Percentiles rank a stretch among this genome's conserved stretches.
Conservation (phyloP, 2,113 vertebrate species). For the Poeciliopsis prolifica region DNA sequence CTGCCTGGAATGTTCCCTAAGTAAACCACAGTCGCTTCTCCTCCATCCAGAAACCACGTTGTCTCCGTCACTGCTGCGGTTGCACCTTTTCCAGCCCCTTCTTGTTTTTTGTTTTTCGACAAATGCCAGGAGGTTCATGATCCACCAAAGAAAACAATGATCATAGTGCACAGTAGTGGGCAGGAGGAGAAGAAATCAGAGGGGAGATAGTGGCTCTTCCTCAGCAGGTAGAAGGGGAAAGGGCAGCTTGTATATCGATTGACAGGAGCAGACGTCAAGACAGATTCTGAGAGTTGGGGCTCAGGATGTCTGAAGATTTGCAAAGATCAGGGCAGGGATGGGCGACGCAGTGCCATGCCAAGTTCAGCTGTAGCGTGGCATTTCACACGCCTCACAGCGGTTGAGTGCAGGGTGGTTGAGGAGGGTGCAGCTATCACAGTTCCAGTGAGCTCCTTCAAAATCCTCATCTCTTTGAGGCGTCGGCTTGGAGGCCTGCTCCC, state of each 20-base stretch:
- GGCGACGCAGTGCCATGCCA: constrained; percentile 36
- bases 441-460: constrained; percentile 97
- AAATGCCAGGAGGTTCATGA: constrained; percentile 37
- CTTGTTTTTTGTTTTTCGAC: constrained; percentile 7
- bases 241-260: constrained; percentile 65
- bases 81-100: constrained; percentile 22
- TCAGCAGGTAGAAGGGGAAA: constrained; percentile 69
- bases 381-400: constrained; percentile 98
- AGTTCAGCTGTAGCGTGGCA: constrained; percentile 96
- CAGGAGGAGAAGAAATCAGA: constrained; percentile 42
- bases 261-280: constrained; percentile 42
- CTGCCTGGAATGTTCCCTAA: constrained; percentile 74
- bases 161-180: constrained; percentile 71
- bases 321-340: constrained; percentile 18
- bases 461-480: constrained; percentile 91
- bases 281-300: constrained; percentile 34
- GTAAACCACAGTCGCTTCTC: constrained; percentile 54
- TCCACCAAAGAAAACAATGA: constrained; percentile 58
- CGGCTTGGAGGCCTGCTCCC: constrained; percentile 75
- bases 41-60: constrained; percentile 3
- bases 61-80: constrained; percentile 28
- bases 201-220: constrained; percentile 63
- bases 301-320: constrained; percentile 60
- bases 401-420: constrained; percentile 98
- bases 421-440: constrained; percentile 98